Evolutionary conservation across 2,797 vertebrate species (phyloP).

Genomic region (Hypotaenidia okinawae): DNA sequence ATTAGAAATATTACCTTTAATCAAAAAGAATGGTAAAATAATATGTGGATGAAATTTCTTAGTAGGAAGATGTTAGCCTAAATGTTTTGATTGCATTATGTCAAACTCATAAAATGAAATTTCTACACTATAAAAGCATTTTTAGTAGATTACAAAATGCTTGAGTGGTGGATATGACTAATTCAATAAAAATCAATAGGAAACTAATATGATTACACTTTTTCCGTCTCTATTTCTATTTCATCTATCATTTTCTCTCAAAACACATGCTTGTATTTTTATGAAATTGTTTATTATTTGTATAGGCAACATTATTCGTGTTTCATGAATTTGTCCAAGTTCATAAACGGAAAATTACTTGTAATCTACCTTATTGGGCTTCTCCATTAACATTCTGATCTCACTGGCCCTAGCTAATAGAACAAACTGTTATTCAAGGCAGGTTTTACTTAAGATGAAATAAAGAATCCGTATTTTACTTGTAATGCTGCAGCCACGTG

Average conservation of each 20-base stretch:
- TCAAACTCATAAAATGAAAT: slow-evolving; percentile 87
- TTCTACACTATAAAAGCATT: slow-evolving; percentile 87
- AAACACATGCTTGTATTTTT: background rate
- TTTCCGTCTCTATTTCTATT: slow-evolving; percentile 54
- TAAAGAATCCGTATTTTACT: slow-evolving; percentile 37
- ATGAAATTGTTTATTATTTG: background rate
- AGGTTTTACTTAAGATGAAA: slow-evolving; percentile 23
- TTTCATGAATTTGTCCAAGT: background rate
- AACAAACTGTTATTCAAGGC: background rate
- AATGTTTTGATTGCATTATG: slow-evolving; percentile 89
- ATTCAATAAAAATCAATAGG: slow-evolving; percentile 87
- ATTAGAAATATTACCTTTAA: background rate
- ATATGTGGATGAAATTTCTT: slow-evolving; percentile 81
- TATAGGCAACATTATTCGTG: background rate
- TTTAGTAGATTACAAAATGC: slow-evolving; percentile 89
- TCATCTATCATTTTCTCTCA: slow-evolving; percentile 37
- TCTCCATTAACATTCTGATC: background rate
- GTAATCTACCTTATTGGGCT: background rate
- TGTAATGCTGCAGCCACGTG: background rate
- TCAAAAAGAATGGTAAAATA: background rate
- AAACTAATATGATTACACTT: slow-evolving; percentile 87
- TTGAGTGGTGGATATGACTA: slow-evolving; percentile 84
- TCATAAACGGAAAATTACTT: background rate
- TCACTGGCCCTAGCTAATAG: background rate
- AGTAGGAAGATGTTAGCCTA: slow-evolving; percentile 82